Evolutionary conservation across 2,113 vertebrate genomes (phyloP), one percentile per base, ranked within the genome.

Genomic region (Oxyura jamaicensis): DNA sequence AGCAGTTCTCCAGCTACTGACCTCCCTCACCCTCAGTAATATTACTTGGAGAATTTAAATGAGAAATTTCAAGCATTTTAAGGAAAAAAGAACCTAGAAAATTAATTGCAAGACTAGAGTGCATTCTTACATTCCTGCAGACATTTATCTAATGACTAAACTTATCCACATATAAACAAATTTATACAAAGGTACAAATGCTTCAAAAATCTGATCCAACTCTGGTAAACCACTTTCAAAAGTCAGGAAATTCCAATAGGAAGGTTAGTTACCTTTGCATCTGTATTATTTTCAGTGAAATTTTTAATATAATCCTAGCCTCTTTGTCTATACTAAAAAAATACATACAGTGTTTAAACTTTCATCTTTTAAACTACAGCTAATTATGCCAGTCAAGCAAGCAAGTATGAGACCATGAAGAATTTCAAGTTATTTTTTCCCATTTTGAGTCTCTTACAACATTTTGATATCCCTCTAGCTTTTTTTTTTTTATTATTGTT

Each of bases 161-260:
- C 29, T 48, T 84, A 88, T 75, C 69, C 80, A 4, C 58, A 72
- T 92, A 81, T 84, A 88, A 44, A 93, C 79, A 93, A 93, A 94
- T 71, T 87, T 83, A 85, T 55, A 92, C 21, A 91, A 52, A 86
- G 60, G 42, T 66, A 78, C 78, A 89, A 93, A 42, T 69, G 62
- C 77, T 96, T 93, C 90, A 88, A 86, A 50, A 93, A 73, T 67
- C 50, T 82, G 48, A 88, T 86, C 86, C 83, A 86, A 88, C 56
- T 82, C 77, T 94, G 88, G 92, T 91, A 96, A 96, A 95, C 77
- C 90, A 87, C 93, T 94, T 95, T 86, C 68, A 86, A 94, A 94
- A 93, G 20, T 88, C 86, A 96, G 77, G 93, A 96, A 91, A 95
- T 96, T 94, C 86, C 73, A 86, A 85, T 4, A 3, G 77, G 93